These are phyloP conservation scores for Reticulitermes lucifugus DNA, from an alignment of 2,888 invertebrate species.

Conservation along the genomic window DNA sequence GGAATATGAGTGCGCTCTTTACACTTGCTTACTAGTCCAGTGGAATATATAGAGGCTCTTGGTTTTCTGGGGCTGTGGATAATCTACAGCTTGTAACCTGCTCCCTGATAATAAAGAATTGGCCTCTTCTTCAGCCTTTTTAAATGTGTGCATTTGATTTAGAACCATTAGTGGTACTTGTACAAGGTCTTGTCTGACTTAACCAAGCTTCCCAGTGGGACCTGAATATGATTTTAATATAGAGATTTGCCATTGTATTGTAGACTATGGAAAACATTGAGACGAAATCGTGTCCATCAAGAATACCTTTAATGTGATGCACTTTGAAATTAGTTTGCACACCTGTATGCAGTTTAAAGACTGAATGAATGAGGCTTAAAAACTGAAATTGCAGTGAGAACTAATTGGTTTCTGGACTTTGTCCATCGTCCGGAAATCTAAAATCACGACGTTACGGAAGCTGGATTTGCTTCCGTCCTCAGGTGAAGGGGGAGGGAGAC, in stretches of 20 bases:
- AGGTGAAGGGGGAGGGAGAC: too few species aligned
- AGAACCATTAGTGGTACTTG: not conserved
- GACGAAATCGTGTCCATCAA: not conserved
- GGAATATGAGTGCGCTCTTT: too few species aligned
- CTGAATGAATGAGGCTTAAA: constrained; percentile 7
- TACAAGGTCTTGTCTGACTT: not conserved
- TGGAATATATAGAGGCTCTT: too few species aligned
- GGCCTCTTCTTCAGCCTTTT: not conserved
- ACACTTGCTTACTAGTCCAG: too few species aligned
- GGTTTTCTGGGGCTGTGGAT: too few species aligned
- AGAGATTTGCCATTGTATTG: not conserved
- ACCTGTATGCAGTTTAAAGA: not conserved
- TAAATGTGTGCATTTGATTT: not conserved
- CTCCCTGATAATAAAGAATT: too few species aligned
- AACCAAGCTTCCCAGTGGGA: constrained; percentile 1
- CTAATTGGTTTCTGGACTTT: too few species aligned
- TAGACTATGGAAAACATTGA: not conserved
- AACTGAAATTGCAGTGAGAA: not conserved
- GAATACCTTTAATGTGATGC: not conserved
- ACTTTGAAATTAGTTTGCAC: constrained; percentile 3
- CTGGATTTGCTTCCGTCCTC: too few species aligned
- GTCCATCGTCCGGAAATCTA: too few species aligned
- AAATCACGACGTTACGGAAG: too few species aligned
- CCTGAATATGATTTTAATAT: not conserved
- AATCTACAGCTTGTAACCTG: too few species aligned